phyloP scores from a whole-genome alignment of 2,113 vertebrate species.

The Pomatorhinus ruficollis region DNA sequence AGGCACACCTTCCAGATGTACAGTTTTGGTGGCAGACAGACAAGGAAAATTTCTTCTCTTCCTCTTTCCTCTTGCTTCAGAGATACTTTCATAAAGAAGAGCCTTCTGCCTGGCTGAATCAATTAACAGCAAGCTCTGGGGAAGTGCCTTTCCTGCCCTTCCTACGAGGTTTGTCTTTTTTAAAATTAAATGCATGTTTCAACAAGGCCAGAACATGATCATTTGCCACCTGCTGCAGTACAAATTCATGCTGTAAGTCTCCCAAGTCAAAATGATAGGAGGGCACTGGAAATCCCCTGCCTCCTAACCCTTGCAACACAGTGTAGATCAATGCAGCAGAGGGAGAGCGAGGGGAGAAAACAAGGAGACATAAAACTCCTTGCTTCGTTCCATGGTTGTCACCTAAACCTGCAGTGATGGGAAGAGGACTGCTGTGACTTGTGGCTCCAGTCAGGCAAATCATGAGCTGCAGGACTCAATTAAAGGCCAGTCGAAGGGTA shows the following conservation, averaged over 20 bases:
- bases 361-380: background rate
- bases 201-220: background rate
- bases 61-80: background rate
- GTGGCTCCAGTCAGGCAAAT: background rate
- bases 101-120: background rate
- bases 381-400: background rate
- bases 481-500: background rate
- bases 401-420: background rate
- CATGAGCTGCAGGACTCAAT: background rate
- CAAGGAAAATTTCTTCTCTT: background rate
- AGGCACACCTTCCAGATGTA: background rate
- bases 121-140: background rate
- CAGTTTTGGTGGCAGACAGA: background rate
- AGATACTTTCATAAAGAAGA: background rate
- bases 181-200: background rate
- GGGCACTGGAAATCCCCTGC: background rate
- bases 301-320: background rate
- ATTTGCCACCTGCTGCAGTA: background rate
- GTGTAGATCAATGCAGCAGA: fast-evolving
- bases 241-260: background rate
- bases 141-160: background rate
- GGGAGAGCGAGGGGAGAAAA: background rate
- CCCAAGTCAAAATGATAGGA: background rate
- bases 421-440: background rate
- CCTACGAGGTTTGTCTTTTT: background rate